These are phyloP conservation scores for Andrena haemorrhoa DNA, from an alignment of 2,888 invertebrate genomes.

Conservation along the genomic window DNA sequence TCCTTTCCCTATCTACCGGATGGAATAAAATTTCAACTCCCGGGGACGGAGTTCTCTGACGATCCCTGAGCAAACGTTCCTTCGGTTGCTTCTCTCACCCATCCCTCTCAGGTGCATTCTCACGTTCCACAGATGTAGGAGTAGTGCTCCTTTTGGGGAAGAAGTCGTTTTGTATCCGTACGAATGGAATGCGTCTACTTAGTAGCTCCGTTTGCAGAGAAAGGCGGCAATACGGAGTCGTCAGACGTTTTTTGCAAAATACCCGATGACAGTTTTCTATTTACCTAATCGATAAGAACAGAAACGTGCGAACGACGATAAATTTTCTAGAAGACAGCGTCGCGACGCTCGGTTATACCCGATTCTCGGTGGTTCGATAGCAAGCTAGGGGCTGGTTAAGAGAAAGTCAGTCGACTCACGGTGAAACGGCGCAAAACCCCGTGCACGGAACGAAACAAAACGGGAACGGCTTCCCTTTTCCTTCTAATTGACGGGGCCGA, in stretches of 20 bases:
- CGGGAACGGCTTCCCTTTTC: slow-evolving; percentile 31
- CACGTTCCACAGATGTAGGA: background rate
- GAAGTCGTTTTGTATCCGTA: slow-evolving; percentile 1
- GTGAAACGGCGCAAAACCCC: background rate
- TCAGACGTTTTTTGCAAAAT: no score
- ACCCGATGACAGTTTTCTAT: no score
- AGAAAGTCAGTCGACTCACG: background rate
- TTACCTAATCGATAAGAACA: no score
- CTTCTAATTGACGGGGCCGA: slow-evolving; percentile 59
- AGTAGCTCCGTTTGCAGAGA: background rate
- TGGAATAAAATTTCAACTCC: slow-evolving; percentile 10
- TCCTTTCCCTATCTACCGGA: slow-evolving; percentile 5
- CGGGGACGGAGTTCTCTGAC: background rate
- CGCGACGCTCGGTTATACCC: background rate
- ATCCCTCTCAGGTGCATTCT: background rate
- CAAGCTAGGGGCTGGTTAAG: slow-evolving; percentile 2
- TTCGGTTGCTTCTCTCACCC: background rate
- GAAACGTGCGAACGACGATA: background rate
- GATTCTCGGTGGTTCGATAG: background rate
- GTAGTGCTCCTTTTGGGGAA: background rate
- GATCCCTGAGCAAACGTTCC: slow-evolving; percentile 4
- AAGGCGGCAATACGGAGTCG: no score
- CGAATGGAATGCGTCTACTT: background rate
- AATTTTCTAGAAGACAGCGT: background rate
- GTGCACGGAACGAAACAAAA: slow-evolving; percentile 1